Evolutionary conservation across 1,140 invertebrate genomes (phyloP), one percentile per base, ranked within the genome.

Genomic region (Heliconius hermathena): DNA sequence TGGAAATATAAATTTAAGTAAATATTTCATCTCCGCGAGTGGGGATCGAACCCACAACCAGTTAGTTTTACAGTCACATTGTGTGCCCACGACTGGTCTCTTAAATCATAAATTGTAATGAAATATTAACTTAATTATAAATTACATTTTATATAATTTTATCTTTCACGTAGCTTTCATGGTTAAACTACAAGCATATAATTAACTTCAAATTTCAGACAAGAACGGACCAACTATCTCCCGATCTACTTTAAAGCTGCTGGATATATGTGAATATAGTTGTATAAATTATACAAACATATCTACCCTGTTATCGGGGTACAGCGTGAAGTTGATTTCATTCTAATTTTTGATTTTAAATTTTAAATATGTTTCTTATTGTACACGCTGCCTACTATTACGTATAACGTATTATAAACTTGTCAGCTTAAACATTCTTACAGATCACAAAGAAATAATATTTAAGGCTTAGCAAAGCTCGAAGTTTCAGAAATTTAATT

Each of bases 401-500:
- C 20, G 2, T 60, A 60, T 9, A 60, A 11, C 5, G 11, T 57
- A 11, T 60, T 2, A 57, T 57, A 57, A 2, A 22, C 8, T 22
- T 8, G n/a, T 11, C 54, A 20, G 54, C 54, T 54, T 18, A 54
- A 54, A 16, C 52, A 57, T 60, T 22, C 54, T 60, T 22, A 60
- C 20, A 22, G 54, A 60, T 60, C 8, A 60, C 54, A 60, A 60
- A 60, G 54, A 26, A 60, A 60, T 60, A 22, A 60, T 60, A 60
- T 60, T 20, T 22, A 57, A 66, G 13, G 22, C 60, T 29, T 66
- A 66, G 11, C 26, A 66, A 66, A 66, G 60, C 60, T 22, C 60
- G 11, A 66, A 66, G 26, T 66, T 66, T 66, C 11, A 26, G 60
- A 22, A 72, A 29, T 72, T 41, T 72, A 72, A 72, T 72, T 36